Base-by-base conservation (phyloP, 2,797 vertebrate species). In the Anabacerthia variegaticeps region DNA sequence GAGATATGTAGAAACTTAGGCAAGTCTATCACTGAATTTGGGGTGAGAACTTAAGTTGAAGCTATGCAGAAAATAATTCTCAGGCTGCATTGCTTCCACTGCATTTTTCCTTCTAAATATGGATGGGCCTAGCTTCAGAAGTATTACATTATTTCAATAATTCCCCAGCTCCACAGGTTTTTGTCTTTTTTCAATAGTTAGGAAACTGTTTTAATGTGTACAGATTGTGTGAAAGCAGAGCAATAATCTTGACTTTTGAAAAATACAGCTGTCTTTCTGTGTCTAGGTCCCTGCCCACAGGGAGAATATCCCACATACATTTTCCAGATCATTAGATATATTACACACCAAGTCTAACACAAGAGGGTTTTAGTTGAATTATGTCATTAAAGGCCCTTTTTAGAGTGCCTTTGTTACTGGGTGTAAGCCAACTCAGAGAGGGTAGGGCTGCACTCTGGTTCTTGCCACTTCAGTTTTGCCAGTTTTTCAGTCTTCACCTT, bases 321-420 rank as follows among this genome's bases (percentile, higher is more conserved):
- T 61, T 93, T 83, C 72, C 23, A 62, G 68, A 68, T 76, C 16
- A 7, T 86, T 83, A 92, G 63, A 79, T 71, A 63, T 58, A 77
- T 41, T 73, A 69, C 26, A n/a, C 67, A 84, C 16, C 54, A 92
- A 94, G 59, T 27, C 59, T 76, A 49, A 92, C 62, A 52, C 55
- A 52, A 94, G 28, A 26, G 18, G 80, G 86, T 92, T 96, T 81
- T 54, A 18, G 67, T 81, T 96, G 96, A 88, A 94, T 93, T 4
- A 4, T 62, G 86, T 55, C 58, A 87, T 67, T 54, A 75, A 27
- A 68, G 37, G 24, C 48, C 75, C 77, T 73, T 69, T 86, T 59
- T 91, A 27, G 32, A 86, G 82, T 78, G 67, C 30, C 67, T 81
- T 95, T 3, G 0, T 34, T 72, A 49, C 46, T 52, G 68, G 34